A percentile compares a stretch with the other conserved stretches of the same genome.
Evolutionary conservation across 2,888 invertebrate genomes (phyloP).

Genomic region (Drosophila mimetica): DNA sequence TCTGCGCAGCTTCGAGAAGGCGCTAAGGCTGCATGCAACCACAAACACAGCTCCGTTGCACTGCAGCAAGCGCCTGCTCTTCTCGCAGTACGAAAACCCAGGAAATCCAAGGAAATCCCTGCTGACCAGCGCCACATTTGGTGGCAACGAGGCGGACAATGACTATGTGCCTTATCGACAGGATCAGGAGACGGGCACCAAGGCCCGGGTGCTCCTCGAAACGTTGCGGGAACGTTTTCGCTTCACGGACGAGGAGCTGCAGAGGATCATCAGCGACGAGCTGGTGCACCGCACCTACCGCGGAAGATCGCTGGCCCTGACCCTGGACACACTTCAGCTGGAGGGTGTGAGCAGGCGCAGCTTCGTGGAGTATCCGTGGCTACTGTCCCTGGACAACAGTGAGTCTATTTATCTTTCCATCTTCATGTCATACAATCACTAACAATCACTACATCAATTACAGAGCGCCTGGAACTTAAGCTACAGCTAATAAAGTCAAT

Average conservation of each 20-base stretch:
- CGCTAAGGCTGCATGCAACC: constrained; percentile 38
- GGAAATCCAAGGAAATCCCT: constrained; percentile 16
- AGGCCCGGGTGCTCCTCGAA: constrained; percentile 44
- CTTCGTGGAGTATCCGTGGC: constrained; percentile 82
- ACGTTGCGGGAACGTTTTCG: constrained; percentile 64
- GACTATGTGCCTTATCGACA: constrained; percentile 76
- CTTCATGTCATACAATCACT: neutral
- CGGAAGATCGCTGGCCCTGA: constrained; percentile 48
- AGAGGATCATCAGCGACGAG: constrained; percentile 71
- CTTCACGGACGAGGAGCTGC: constrained; percentile 59
- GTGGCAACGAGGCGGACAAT: constrained; percentile 60
- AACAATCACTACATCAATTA: neutral
- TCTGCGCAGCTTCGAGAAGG: constrained; percentile 54
- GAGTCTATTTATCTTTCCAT: constrained; percentile 9
- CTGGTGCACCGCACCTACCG: constrained; percentile 65
- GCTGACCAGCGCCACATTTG: constrained; percentile 23
- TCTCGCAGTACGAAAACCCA: constrained; percentile 47
- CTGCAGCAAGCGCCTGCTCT: constrained; percentile 36
- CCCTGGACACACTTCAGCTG: constrained; percentile 63
- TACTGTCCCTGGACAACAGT: constrained; percentile 78
- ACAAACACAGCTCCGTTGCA: neutral
- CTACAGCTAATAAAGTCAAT: constrained; percentile 83
- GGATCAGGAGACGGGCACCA: constrained; percentile 61
- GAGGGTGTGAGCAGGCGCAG: constrained; percentile 75
- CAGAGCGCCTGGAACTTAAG: constrained; percentile 82